Conservation (phyloP, 1,140 invertebrate genomes). For the Drosophila nebulosa region DNA sequence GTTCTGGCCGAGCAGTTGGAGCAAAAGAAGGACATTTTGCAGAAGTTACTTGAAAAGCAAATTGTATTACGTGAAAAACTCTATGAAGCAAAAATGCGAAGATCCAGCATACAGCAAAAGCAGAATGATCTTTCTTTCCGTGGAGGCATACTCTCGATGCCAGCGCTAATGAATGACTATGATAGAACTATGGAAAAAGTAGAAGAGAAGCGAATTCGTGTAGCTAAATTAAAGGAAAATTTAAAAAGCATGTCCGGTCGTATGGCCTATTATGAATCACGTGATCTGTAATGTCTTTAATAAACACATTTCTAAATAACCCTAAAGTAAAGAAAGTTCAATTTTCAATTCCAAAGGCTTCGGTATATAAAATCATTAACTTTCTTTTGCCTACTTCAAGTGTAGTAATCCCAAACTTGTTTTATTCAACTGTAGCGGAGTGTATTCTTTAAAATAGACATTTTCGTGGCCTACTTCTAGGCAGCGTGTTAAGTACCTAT, state of each 20-base stretch:
- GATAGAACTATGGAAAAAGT: conserved; percentile 45
- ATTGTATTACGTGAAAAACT: background rate
- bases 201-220: background rate
- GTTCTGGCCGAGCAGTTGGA: conserved; percentile 15
- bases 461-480: background rate
- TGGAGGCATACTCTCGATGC: conserved; percentile 63
- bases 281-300: background rate
- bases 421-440: too few relatives aligned
- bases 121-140: conserved; percentile 29
- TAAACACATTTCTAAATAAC: background rate
- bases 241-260: conserved; percentile 18
- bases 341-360: too few relatives aligned
- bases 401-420: too few relatives aligned
- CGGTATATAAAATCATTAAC: too few relatives aligned
- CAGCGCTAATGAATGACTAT: conserved; percentile 59
- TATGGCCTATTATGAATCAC: background rate
- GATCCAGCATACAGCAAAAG: conserved; percentile 9
- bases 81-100: conserved; percentile 22
- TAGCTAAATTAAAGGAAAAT: conserved; percentile 23
- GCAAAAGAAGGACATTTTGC: background rate
- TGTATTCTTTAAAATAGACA: background rate
- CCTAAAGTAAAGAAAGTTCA: too few relatives aligned
- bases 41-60: background rate
- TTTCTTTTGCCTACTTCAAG: too few relatives aligned
- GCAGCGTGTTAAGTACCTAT: background rate